phyloP scores from a whole-genome alignment of 2,888 invertebrate genomes.

The Sphecodes monilicornis region DNA sequence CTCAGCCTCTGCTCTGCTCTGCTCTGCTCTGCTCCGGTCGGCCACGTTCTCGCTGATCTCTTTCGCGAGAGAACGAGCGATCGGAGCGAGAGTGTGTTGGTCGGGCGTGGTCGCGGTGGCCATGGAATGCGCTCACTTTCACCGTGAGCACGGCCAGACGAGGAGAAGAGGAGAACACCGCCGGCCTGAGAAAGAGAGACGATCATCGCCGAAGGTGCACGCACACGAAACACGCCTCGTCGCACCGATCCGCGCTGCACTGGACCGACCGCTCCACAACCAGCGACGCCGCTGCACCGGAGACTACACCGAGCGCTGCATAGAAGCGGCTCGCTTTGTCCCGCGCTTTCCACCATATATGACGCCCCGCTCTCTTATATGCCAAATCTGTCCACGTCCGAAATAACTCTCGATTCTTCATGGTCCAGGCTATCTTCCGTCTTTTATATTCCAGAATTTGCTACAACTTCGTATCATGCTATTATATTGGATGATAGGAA shows the following conservation, averaged over 20 bases:
- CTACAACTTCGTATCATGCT: too few relatives aligned
- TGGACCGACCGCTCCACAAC: conserved; percentile 41
- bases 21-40: conserved; percentile 28
- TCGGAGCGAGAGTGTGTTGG: conserved; percentile 75
- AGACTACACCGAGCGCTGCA: conserved; percentile 18
- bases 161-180: conserved; percentile 56
- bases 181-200: conserved; percentile 58
- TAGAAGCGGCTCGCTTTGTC: conserved; percentile 35
- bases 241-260: conserved; percentile 9
- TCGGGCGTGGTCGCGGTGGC: conserved; percentile 84
- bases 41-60: conserved; percentile 66
- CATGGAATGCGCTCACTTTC: conserved; percentile 85
- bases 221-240: conserved; percentile 64
- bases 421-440: not conserved
- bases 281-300: conserved; percentile 19
- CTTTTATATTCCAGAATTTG: too few relatives aligned
- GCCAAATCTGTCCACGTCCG: not conserved
- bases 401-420: not conserved
- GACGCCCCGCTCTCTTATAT: not conserved
- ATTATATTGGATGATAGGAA: too few relatives aligned
- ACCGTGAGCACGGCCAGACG: conserved; percentile 78
- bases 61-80: conserved; percentile 28
- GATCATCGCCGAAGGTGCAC: conserved; percentile 65
- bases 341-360: too few relatives aligned
- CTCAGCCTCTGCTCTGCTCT: not conserved